These are phyloP conservation scores for Eurystomus glaucurus DNA, from an alignment of 2,797 vertebrate species.

Conservation along the genomic window DNA sequence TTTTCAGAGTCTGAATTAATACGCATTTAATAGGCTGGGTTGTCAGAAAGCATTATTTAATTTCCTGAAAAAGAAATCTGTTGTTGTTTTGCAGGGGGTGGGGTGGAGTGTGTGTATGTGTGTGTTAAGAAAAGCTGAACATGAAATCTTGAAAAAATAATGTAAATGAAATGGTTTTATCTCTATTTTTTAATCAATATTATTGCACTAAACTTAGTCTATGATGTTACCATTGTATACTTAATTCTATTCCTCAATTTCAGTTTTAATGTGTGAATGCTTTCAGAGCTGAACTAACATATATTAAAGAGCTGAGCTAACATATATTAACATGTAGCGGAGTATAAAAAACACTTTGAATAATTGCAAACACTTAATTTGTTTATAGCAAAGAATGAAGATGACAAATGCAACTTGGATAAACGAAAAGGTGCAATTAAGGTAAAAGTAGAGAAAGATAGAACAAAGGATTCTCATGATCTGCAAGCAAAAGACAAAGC, in stretches of 20 bases:
- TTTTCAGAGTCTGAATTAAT: neutral
- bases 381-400: slow-evolving; percentile 65
- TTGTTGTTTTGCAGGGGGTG: neutral
- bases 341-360: neutral
- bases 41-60: neutral
- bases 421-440: slow-evolving; percentile 82
- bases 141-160: neutral
- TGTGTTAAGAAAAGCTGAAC: neutral
- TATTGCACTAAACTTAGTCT: neutral
- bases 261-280: neutral
- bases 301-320: neutral
- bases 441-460: slow-evolving; percentile 80
- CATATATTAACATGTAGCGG: neutral
- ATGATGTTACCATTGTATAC: neutral
- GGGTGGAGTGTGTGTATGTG: too few species aligned
- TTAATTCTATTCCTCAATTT: neutral
- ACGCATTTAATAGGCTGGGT: too few species aligned
- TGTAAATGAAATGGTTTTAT: neutral
- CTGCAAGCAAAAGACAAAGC: slow-evolving; percentile 72
- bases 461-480: slow-evolving; percentile 67
- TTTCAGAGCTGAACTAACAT: neutral
- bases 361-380: slow-evolving; percentile 9
- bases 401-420: slow-evolving; percentile 81
- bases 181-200: neutral
- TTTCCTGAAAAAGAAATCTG: neutral